Evolutionary conservation across 2,113 vertebrate species (phyloP).

Genomic region (Pluvialis apricaria): DNA sequence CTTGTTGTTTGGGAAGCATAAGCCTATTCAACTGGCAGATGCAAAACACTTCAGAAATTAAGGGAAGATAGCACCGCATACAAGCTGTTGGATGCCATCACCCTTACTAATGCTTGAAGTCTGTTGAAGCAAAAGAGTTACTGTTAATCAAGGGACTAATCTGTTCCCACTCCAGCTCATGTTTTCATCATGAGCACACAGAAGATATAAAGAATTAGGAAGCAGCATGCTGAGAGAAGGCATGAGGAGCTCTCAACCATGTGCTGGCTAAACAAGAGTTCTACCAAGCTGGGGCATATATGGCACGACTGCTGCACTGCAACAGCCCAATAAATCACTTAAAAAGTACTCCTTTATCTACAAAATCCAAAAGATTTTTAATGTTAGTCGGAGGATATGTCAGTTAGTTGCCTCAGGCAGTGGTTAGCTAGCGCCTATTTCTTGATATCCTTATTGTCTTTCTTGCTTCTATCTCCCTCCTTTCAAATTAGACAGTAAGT

Average conservation of each 20-base stretch:
- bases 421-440: background rate
- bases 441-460: background rate
- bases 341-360: background rate
- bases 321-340: background rate
- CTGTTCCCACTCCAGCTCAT: background rate
- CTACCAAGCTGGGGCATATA: background rate
- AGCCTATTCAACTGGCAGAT: background rate
- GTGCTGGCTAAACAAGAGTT: background rate
- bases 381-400: background rate
- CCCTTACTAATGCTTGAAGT: background rate
- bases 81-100: background rate
- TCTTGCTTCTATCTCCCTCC: background rate
- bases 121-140: background rate
- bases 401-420: background rate
- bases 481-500: background rate
- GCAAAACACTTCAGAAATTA: background rate
- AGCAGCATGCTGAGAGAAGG: background rate
- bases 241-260: background rate
- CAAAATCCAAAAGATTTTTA: background rate
- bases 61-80: background rate
- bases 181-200: background rate
- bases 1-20: background rate
- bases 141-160: background rate
- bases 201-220: background rate
- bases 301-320: background rate